These are phyloP conservation scores for Conistra vaccinii DNA, from an alignment of 2,888 invertebrate species.

Conservation along the genomic window DNA sequence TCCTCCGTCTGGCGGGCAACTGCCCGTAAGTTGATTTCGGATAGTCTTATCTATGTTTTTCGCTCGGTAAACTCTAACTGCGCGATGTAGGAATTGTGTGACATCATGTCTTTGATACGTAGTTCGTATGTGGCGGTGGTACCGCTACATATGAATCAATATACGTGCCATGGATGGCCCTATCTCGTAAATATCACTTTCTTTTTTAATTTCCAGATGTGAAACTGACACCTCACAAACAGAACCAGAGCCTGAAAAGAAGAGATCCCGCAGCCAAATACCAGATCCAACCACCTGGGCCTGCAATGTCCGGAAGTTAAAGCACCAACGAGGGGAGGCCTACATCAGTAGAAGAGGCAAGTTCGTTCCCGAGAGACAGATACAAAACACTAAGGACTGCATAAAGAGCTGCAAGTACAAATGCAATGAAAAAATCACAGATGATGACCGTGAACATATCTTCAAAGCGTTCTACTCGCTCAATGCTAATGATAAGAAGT, in stretches of 20 bases:
- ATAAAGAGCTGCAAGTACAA: conserved; percentile 83
- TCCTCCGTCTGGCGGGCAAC: too few relatives aligned
- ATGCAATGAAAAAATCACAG: conserved; percentile 83
- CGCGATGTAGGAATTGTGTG: too few relatives aligned
- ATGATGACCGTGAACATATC: conserved; percentile 83
- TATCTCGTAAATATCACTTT: background rate
- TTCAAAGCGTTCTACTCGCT: conserved; percentile 87
- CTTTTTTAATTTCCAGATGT: conserved; percentile 40
- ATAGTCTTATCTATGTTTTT: too few relatives aligned
- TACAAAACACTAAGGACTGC: conserved; percentile 85
- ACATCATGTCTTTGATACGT: too few relatives aligned
- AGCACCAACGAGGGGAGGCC: conserved; percentile 86
- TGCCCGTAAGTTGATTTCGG: too few relatives aligned
- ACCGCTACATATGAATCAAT: too few relatives aligned
- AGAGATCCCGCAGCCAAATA: conserved; percentile 75
- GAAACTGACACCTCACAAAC: conserved; percentile 38
- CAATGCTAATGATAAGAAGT: conserved; percentile 85
- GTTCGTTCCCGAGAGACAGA: conserved; percentile 81
- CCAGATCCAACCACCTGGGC: conserved; percentile 85
- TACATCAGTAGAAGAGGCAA: conserved; percentile 85
- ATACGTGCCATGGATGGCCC: too few relatives aligned
- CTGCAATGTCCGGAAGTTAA: conserved; percentile 83
- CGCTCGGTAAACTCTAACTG: too few relatives aligned
- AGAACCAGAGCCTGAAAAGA: conserved; percentile 61
- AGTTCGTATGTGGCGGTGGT: too few relatives aligned